Percentiles rank a stretch among this genome's conserved stretches.
Conservation (phyloP, 92 coral and sea anemone species). For the Parazoanthus darwini region DNA sequence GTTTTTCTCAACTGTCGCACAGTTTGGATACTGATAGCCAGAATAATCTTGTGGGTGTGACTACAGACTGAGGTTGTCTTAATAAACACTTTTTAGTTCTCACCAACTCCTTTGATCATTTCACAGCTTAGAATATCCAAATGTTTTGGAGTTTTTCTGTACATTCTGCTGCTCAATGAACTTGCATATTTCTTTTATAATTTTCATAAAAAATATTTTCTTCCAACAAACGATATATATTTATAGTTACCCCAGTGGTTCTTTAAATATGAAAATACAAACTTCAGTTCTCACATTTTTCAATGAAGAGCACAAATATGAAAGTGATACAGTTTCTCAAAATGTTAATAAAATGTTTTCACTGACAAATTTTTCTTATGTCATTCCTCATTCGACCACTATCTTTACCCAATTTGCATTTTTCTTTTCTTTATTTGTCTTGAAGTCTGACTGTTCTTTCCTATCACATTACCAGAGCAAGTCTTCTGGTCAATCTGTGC, state of each 20-base stretch:
- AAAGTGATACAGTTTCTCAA: too few relatives aligned
- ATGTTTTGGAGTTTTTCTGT: too few relatives aligned
- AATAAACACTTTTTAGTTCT: background rate
- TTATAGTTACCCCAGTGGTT: too few relatives aligned
- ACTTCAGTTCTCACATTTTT: too few relatives aligned
- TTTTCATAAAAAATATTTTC: background rate
- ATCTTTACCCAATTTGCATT: background rate
- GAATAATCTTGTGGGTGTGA: conserved; percentile 14
- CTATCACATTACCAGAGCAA: conserved; percentile 78
- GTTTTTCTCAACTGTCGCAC: background rate
- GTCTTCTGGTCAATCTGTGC: conserved; percentile 74
- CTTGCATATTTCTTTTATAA: too few relatives aligned
- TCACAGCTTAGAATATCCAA: background rate
- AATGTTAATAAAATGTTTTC: too few relatives aligned
- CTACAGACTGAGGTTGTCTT: background rate
- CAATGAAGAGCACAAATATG: too few relatives aligned
- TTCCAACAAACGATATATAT: too few relatives aligned
- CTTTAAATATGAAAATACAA: too few relatives aligned
- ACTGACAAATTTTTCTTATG: too few relatives aligned
- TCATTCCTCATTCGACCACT: background rate
- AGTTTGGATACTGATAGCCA: background rate
- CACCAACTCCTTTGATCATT: background rate
- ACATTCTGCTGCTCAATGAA: too few relatives aligned
- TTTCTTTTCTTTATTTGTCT: conserved; percentile 25
- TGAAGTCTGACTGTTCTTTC: conserved; percentile 50